These are phyloP conservation scores for Tupaia tana DNA, from an alignment of 2,113 vertebrate genomes.

Conservation along the genomic window DNA sequence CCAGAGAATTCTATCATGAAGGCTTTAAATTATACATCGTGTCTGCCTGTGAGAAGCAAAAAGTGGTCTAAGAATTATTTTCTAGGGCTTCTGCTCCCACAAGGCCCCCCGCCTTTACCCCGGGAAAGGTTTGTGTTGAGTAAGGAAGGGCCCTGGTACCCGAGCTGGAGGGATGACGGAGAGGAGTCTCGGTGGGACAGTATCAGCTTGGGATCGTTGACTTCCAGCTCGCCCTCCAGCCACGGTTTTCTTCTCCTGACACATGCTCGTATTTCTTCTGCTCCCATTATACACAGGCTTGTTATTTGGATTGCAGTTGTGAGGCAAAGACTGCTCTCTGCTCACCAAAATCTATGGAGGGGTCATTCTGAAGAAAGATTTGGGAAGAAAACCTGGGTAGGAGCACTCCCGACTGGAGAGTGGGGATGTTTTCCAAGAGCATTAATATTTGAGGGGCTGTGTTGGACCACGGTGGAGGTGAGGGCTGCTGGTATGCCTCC, in stretches of 20 bases:
- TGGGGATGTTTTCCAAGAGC: no score
- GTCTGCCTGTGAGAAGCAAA: background rate
- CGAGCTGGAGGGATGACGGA: background rate
- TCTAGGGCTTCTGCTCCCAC: background rate
- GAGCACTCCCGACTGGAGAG: no score
- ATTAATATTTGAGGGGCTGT: no score
- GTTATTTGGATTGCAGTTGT: background rate
- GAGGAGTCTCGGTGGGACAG: no score
- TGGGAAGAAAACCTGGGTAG: no score
- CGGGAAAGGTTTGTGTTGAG: background rate
- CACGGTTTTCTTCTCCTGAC: fast-evolving
- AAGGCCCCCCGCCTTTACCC: background rate
- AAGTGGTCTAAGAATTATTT: background rate
- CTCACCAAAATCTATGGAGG: background rate
- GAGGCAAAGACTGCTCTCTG: background rate
- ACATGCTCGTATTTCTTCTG: fast-evolving
- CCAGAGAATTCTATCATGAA: background rate
- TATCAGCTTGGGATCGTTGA: fast-evolving
- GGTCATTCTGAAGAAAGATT: no score
- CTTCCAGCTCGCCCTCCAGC: fast-evolving
- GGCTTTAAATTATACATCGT: background rate
- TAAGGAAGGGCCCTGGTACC: background rate
- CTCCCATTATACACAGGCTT: background rate
- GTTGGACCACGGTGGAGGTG: no score
- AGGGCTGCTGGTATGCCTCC: background rate